A percentile compares a stretch with the other conserved stretches of the same genome.
Evolutionary conservation across 2,888 invertebrate species (phyloP).

Genomic region (Ormyrus pomaceus): DNA sequence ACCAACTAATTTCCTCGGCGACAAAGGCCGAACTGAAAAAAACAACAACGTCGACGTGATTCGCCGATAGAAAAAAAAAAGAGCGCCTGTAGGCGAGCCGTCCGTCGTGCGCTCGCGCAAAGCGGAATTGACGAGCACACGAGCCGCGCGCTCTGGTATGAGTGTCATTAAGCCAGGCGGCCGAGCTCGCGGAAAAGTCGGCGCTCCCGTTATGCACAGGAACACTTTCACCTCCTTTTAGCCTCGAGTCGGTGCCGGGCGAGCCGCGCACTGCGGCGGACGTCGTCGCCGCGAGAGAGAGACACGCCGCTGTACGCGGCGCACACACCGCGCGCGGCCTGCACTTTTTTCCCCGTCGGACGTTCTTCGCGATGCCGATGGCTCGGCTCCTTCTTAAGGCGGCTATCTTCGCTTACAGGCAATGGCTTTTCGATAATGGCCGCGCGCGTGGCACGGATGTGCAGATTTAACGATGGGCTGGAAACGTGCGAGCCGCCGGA

Average conservation of each 20-base stretch:
- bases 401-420: too few relatives aligned
- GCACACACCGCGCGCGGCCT: neutral
- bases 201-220: slow-evolving; percentile 72
- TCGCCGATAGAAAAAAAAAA: neutral
- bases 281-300: neutral
- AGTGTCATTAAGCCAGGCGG: neutral
- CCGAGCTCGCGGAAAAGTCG: slow-evolving; percentile 61
- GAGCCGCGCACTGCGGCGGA: neutral
- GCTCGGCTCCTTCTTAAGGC: too few relatives aligned
- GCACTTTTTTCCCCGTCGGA: neutral
- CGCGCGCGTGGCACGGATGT: too few relatives aligned
- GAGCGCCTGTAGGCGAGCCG: slow-evolving; percentile 13
- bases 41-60: neutral
- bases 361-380: neutral
- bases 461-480: too few relatives aligned
- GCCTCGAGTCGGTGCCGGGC: slow-evolving; percentile 61
- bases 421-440: too few relatives aligned
- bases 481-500: too few relatives aligned
- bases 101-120: neutral
- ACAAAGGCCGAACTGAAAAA: neutral
- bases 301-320: too few relatives aligned
- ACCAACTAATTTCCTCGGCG: neutral
- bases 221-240: slow-evolving; percentile 73
- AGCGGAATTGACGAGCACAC: neutral
- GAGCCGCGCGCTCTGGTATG: neutral